Percentiles rank a stretch among this genome's conserved stretches.
phyloP scores from a whole-genome alignment of 2,888 invertebrate genomes.

The Drepana falcataria region DNA sequence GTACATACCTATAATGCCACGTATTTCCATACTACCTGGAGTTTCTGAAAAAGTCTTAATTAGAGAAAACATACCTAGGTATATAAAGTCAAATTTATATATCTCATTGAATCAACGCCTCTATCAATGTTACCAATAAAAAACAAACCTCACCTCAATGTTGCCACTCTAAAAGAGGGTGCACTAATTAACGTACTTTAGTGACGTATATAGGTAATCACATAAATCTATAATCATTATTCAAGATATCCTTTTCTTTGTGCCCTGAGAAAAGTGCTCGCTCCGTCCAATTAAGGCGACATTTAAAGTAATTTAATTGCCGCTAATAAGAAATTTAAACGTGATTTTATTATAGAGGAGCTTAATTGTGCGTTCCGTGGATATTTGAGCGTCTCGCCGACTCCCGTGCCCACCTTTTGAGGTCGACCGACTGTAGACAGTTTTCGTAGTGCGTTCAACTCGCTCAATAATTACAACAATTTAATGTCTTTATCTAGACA shows the following conservation, averaged over 20 bases:
- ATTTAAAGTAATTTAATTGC: slow-evolving; percentile 57
- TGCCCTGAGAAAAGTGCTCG: slow-evolving; percentile 10
- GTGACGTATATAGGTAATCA: not conserved
- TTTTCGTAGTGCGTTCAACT: slow-evolving; percentile 22
- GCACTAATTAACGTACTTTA: not conserved
- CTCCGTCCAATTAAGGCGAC: slow-evolving; percentile 52
- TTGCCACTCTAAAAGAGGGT: not conserved
- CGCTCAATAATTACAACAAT: slow-evolving; percentile 40
- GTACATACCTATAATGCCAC: too few relatives aligned
- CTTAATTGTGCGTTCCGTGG: slow-evolving; percentile 48
- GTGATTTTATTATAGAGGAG: slow-evolving; percentile 61
- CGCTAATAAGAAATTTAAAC: slow-evolving; percentile 58
- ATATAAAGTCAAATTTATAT: too few relatives aligned
- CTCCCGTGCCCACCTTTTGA: slow-evolving; percentile 49
- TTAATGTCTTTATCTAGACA: slow-evolving; percentile 52
- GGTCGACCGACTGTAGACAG: slow-evolving; percentile 29
- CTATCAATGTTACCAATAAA: too few relatives aligned
- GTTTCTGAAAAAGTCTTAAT: too few relatives aligned
- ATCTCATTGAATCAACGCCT: too few relatives aligned
- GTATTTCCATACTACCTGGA: too few relatives aligned
- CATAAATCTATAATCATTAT: not conserved
- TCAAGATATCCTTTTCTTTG: slow-evolving; percentile 1
- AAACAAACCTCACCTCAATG: not conserved
- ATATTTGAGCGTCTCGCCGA: slow-evolving; percentile 48
- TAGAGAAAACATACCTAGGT: too few relatives aligned